Conservation (phyloP, 2,797 vertebrate species). For the Graptemys geographica region DNA sequence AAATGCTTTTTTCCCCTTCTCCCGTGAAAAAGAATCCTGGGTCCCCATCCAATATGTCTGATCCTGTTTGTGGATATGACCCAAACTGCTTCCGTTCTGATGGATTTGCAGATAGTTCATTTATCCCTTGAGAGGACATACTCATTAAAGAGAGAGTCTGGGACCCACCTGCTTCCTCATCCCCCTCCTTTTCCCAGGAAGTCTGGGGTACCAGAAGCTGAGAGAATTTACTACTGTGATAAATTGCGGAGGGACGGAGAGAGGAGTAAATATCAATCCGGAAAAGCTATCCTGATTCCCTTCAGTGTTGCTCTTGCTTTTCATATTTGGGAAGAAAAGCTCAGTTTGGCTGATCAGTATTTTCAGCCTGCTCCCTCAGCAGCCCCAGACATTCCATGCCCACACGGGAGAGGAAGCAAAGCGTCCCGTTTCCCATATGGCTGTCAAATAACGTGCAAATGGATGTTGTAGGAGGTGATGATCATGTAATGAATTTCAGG, state of each 20-base stretch:
- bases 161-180: background rate
- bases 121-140: background rate
- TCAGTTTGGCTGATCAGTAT: background rate
- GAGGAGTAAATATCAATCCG: background rate
- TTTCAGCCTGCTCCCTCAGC: background rate
- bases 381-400: background rate
- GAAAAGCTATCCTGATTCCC: background rate
- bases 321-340: background rate
- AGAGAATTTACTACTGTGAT: background rate
- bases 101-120: background rate
- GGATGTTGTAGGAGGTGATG: background rate
- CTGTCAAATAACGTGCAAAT: background rate
- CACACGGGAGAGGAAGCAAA: background rate
- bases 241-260: too few species aligned
- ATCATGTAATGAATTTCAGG: background rate
- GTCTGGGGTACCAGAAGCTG: background rate
- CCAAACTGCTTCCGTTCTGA: background rate
- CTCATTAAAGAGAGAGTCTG: slow-evolving; percentile 11
- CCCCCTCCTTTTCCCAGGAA: background rate
- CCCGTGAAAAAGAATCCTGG: background rate
- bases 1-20: background rate
- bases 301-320: background rate
- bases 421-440: background rate
- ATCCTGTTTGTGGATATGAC: background rate
- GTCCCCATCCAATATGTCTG: slow-evolving; percentile 9